Evolutionary conservation across 1,140 invertebrate species (phyloP).

Genomic region (Drosophila chauvacae): DNA sequence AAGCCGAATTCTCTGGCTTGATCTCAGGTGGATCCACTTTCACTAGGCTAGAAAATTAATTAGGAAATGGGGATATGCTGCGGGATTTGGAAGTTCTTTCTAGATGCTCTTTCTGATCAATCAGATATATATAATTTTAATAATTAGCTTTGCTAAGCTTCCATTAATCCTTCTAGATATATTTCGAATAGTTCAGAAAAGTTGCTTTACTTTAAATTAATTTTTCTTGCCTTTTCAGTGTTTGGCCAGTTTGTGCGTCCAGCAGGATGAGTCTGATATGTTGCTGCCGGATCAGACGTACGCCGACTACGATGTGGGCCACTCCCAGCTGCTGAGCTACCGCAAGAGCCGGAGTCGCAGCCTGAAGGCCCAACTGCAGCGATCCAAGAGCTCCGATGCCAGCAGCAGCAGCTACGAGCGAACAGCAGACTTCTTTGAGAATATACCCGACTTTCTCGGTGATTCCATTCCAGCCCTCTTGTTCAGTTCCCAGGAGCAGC

Average conservation of each 20-base stretch:
- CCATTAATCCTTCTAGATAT: too few species aligned
- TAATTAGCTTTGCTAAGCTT: too few species aligned
- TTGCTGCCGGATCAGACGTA: slow-evolving; percentile 89
- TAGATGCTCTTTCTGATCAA: neutral
- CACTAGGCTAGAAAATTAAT: neutral
- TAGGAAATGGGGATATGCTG: neutral
- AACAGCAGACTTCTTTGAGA: slow-evolving; percentile 78
- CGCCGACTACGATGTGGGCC: slow-evolving; percentile 84
- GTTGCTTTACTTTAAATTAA: too few species aligned
- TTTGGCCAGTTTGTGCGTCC: slow-evolving; percentile 40
- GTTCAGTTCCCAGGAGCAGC: slow-evolving; percentile 34
- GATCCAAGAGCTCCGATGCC: slow-evolving; percentile 51
- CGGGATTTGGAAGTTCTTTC: neutral
- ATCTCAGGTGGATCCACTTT: slow-evolving; percentile 7
- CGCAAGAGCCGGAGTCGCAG: slow-evolving; percentile 47
- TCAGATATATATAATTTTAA: too few species aligned
- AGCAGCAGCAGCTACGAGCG: slow-evolving; percentile 65
- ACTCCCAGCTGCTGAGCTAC: slow-evolving; percentile 60
- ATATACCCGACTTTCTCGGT: slow-evolving; percentile 78
- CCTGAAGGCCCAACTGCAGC: slow-evolving; percentile 28
- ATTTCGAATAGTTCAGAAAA: too few species aligned
- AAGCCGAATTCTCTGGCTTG: neutral
- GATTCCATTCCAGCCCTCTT: slow-evolving; percentile 65
- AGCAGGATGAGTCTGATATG: slow-evolving; percentile 85
- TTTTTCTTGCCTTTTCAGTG: slow-evolving; percentile 3